Evolutionary conservation across 2,113 vertebrate species (phyloP).

Genomic region (Chionodraco myersi): DNA sequence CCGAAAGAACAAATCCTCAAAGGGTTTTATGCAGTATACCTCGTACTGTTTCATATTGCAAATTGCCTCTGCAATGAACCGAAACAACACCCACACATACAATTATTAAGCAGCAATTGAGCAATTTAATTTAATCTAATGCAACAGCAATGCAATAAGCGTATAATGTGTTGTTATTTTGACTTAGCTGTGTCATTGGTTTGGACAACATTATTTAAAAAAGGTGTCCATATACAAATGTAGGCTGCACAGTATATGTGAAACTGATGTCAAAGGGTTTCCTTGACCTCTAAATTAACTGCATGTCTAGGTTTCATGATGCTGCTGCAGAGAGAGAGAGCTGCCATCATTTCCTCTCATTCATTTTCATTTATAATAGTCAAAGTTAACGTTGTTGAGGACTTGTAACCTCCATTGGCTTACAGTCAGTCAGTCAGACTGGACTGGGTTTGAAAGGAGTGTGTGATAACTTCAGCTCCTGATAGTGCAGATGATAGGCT

Average conservation of each 20-base stretch:
- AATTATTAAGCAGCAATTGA: conserved; percentile 19
- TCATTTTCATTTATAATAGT: background rate
- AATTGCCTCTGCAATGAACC: conserved; percentile 27
- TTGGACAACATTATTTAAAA: background rate
- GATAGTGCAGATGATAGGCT: conserved; percentile 26
- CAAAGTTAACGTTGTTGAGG: background rate
- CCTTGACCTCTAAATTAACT: background rate
- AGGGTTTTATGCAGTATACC: conserved; percentile 1
- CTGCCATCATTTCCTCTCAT: background rate
- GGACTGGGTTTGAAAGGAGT: background rate
- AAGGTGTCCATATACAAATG: background rate
- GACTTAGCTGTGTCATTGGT: background rate
- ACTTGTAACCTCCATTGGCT: background rate
- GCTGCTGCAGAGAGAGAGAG: background rate
- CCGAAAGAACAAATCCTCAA: conserved; percentile 13
- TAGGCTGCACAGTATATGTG: background rate
- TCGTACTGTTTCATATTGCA: background rate
- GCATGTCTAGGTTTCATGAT: background rate
- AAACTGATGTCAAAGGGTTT: background rate
- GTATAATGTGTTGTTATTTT: background rate
- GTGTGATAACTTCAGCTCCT: conserved; percentile 16
- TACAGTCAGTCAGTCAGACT: background rate
- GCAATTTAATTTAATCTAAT: conserved; percentile 24
- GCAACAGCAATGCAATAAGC: background rate
- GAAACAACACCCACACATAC: conserved; percentile 12